phyloP scores from a whole-genome alignment of 2,888 invertebrate genomes.

The Electrophaes corylata region DNA sequence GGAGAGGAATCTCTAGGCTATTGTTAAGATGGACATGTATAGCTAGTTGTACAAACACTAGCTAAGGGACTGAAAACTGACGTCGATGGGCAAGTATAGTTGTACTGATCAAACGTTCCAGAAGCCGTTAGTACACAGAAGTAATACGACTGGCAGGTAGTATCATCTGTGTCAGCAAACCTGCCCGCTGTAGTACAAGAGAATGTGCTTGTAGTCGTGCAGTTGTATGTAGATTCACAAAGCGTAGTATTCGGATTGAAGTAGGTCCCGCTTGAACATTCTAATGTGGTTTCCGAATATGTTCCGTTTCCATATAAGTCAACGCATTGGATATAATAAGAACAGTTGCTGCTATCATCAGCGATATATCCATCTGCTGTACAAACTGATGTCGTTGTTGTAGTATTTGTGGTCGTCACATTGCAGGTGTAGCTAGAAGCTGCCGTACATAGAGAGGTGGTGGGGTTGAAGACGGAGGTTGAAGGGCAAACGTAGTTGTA shows the following conservation, averaged over 20 bases:
- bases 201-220: conserved; percentile 47
- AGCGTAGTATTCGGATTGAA: conserved; percentile 65
- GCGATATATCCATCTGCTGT: conserved; percentile 63
- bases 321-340: conserved; percentile 66
- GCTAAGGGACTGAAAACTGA: conserved; percentile 69
- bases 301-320: conserved; percentile 49
- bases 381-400: conserved; percentile 50
- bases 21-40: conserved; percentile 57
- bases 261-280: conserved; percentile 61
- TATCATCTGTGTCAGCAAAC: conserved; percentile 65
- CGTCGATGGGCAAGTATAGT: conserved; percentile 70
- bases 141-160: conserved; percentile 69
- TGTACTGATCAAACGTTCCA: conserved; percentile 57
- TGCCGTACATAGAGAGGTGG: conserved; percentile 57
- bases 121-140: conserved; percentile 60
- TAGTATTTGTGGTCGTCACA: conserved; percentile 39
- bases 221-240: conserved; percentile 64
- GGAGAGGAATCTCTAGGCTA: neutral
- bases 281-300: conserved; percentile 53
- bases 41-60: conserved; percentile 64
- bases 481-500: conserved; percentile 73
- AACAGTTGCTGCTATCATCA: conserved; percentile 61
- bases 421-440: conserved; percentile 61
- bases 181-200: conserved; percentile 68
- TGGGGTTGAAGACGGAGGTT: conserved; percentile 70